A percentile compares a stretch with the other conserved stretches of the same genome.
Conservation (phyloP, 2,797 vertebrate species). For the Euphonia xanthogaster region DNA sequence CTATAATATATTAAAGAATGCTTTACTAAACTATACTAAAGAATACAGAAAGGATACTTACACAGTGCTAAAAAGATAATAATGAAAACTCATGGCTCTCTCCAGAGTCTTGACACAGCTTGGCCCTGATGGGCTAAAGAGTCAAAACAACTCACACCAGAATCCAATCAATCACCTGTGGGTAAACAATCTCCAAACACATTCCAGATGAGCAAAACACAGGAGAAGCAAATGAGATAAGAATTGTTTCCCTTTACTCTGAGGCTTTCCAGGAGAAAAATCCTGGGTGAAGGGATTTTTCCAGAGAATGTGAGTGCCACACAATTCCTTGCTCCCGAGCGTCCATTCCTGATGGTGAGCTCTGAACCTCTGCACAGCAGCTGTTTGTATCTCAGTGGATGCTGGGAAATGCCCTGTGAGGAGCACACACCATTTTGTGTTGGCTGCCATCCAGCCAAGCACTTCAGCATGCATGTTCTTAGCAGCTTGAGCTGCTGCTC, state of each 20-base stretch:
- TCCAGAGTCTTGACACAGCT: not conserved
- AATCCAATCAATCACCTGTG: not conserved
- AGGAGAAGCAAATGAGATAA: not conserved
- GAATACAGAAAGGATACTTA: not conserved
- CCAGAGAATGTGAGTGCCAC: not conserved
- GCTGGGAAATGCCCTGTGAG: not conserved
- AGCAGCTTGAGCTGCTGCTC: not conserved
- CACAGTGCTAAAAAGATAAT: not conserved
- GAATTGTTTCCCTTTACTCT: not conserved
- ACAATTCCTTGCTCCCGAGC: not conserved
- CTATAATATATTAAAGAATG: not conserved
- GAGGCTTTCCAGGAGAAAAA: not conserved
- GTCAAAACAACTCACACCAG: not conserved
- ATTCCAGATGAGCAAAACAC: not conserved
- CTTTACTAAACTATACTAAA: not conserved
- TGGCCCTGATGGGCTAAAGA: not conserved
- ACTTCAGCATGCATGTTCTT: rapidly evolving
- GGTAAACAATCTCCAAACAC: not conserved
- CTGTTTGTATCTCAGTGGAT: not conserved
- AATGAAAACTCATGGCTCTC: not conserved
- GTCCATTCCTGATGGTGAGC: not conserved
- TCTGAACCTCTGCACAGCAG: not conserved
- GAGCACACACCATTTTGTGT: not conserved
- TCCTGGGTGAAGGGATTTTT: not conserved
- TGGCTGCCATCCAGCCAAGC: not conserved